These are phyloP conservation scores for Aporrectodea caliginosa DNA, from an alignment of 1,140 invertebrate species.

Conservation along the genomic window DNA sequence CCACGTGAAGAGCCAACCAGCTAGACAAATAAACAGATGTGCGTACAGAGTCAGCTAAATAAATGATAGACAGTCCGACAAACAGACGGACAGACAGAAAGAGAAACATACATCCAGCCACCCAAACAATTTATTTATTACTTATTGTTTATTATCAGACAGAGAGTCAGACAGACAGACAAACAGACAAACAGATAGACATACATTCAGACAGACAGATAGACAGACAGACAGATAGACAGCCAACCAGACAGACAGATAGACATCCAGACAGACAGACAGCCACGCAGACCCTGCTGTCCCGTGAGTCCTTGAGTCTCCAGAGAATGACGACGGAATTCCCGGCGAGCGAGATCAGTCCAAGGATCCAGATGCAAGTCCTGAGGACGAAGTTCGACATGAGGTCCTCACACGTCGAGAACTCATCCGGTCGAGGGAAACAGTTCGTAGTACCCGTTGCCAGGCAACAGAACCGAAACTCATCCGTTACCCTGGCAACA, in stretches of 20 bases:
- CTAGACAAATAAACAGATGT: no score
- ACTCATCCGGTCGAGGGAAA: slow-evolving; percentile 58
- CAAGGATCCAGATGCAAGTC: slow-evolving; percentile 66
- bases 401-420: slow-evolving; percentile 62
- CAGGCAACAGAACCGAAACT: slow-evolving; percentile 61
- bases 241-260: no score
- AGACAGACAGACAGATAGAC: no score
- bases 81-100: no score
- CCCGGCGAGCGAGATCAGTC: slow-evolving; percentile 62
- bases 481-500: slow-evolving; percentile 57
- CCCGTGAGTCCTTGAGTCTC: slow-evolving; percentile 51
- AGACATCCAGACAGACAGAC: no score
- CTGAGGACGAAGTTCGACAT: slow-evolving; percentile 61
- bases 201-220: no score
- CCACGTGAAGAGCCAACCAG: no score
- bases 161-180: not conserved
- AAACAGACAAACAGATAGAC: no score
- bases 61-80: no score
- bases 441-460: slow-evolving; percentile 53
- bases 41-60: no score
- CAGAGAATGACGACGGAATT: slow-evolving; percentile 65
- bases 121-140: not conserved
- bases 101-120: not conserved
- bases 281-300: slow-evolving; percentile 43
- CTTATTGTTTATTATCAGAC: not conserved